phyloP scores from a whole-genome alignment of 2,888 invertebrate species.

The Bellardia pandia region DNA sequence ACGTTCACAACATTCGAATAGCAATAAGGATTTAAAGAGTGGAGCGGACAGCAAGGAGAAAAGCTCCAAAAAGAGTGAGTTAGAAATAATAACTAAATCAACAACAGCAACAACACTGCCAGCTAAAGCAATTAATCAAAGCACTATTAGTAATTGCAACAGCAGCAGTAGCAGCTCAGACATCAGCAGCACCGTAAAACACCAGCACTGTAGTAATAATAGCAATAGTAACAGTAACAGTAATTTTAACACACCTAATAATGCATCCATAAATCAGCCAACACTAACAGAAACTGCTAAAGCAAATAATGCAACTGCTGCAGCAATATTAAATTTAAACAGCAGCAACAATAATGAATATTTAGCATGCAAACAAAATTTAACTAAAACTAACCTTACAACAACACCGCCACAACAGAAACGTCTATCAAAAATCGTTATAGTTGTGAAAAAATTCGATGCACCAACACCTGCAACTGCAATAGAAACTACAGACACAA shows the following conservation, averaged over 20 bases:
- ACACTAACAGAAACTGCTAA: constrained; percentile 53
- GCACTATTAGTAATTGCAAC: background rate
- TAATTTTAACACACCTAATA: constrained; percentile 59
- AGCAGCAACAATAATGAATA: constrained; percentile 69
- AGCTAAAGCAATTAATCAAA: constrained; percentile 57
- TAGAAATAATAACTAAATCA: constrained; percentile 47
- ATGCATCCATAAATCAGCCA: constrained; percentile 66
- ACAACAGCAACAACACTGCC: constrained; percentile 17
- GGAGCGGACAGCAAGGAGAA: constrained; percentile 40
- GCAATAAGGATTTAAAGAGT: background rate
- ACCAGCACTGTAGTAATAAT: constrained; percentile 47
- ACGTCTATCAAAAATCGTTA: constrained; percentile 67
- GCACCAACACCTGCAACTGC: constrained; percentile 34
- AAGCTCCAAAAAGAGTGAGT: constrained; percentile 56
- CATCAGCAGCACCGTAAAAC: constrained; percentile 21
- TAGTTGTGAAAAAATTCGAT: constrained; percentile 70
- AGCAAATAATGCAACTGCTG: constrained; percentile 59
- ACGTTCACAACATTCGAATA: constrained; percentile 56
- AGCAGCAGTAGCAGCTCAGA: constrained; percentile 2
- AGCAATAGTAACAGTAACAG: constrained; percentile 62
- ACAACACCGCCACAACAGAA: constrained; percentile 61
- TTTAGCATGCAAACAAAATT: constrained; percentile 69
- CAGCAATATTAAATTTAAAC: constrained; percentile 70
- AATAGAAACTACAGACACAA: constrained; percentile 4
- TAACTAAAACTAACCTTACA: constrained; percentile 38